Conservation (phyloP, 2,797 vertebrate genomes). For the Mus spretus region DNA sequence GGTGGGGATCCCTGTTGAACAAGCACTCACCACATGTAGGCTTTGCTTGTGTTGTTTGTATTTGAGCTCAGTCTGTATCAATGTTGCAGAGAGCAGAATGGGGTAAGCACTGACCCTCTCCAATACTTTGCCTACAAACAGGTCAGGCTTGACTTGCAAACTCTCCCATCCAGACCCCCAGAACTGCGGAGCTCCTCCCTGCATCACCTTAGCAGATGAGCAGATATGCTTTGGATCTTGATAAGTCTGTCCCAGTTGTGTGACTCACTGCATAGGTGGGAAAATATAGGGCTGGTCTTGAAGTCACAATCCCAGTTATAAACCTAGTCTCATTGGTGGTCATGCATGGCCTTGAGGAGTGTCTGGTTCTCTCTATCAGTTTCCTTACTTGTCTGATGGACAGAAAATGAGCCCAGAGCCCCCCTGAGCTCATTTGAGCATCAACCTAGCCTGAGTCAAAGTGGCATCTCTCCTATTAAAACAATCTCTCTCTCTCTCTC, state of each 20-base stretch:
- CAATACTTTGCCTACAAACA: rapidly evolving
- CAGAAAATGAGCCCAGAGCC: not conserved
- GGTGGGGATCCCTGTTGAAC: not conserved
- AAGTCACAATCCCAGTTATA: not conserved
- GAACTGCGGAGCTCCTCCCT: not conserved
- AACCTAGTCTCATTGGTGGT: not conserved
- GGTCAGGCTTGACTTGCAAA: not conserved
- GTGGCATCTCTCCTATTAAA: not conserved
- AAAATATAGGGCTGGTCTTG: not conserved
- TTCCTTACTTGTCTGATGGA: not conserved
- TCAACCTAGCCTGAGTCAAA: not conserved
- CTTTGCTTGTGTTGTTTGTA: not conserved
- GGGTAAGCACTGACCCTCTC: not conserved
- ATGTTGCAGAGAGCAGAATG: not conserved
- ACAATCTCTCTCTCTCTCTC: no score
- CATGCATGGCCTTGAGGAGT: not conserved
- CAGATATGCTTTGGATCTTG: not conserved
- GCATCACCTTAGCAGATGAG: no score
- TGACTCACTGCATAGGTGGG: not conserved
- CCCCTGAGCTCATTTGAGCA: not conserved
- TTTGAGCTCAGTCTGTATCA: not conserved
- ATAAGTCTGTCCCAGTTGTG: not conserved
- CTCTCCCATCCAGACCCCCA: not conserved
- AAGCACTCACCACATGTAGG: rapidly evolving
- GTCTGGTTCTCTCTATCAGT: no score